Percentiles rank a stretch among this genome's conserved stretches.
Conservation (phyloP, 2,888 invertebrate genomes). For the Pilophorus perplexus region DNA sequence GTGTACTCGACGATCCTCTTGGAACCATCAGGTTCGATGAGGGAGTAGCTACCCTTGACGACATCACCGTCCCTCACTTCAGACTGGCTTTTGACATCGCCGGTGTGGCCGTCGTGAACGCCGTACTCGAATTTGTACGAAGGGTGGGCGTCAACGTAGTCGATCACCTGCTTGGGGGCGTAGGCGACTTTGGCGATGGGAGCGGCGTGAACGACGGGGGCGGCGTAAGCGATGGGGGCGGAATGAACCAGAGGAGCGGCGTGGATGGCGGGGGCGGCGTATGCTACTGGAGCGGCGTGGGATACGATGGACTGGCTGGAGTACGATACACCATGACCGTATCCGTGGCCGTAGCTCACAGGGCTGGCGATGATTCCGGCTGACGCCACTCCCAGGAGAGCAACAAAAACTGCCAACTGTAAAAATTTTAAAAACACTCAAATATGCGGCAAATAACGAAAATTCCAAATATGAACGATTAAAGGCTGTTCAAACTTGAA, state of each 20-base stretch:
- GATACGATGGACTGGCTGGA: slow-evolving; percentile 29
- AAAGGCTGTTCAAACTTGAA: not conserved
- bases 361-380: slow-evolving; percentile 31
- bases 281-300: slow-evolving; percentile 23
- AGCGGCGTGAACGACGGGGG: slow-evolving; percentile 3
- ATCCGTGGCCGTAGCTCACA: slow-evolving; percentile 10
- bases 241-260: too few species aligned
- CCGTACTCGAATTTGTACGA: slow-evolving; percentile 55
- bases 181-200: slow-evolving; percentile 19
- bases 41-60: slow-evolving; percentile 55
- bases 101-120: slow-evolving; percentile 56
- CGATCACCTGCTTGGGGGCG: slow-evolving; percentile 2
- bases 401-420: slow-evolving; percentile 23
- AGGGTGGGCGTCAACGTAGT: slow-evolving; percentile 46
- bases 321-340: slow-evolving; percentile 15
- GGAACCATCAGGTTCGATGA: slow-evolving; percentile 49
- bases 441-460: not conserved
- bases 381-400: slow-evolving; percentile 33
- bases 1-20: slow-evolving; percentile 50
- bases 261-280: slow-evolving; percentile 14
- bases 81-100: slow-evolving; percentile 55
- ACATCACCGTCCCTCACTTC: slow-evolving; percentile 55
- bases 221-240: slow-evolving; percentile 2
- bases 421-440: too few species aligned
- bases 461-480: not conserved